Evolutionary conservation across 2,113 vertebrate species (phyloP).

Genomic region (Collichthys lucidus): DNA sequence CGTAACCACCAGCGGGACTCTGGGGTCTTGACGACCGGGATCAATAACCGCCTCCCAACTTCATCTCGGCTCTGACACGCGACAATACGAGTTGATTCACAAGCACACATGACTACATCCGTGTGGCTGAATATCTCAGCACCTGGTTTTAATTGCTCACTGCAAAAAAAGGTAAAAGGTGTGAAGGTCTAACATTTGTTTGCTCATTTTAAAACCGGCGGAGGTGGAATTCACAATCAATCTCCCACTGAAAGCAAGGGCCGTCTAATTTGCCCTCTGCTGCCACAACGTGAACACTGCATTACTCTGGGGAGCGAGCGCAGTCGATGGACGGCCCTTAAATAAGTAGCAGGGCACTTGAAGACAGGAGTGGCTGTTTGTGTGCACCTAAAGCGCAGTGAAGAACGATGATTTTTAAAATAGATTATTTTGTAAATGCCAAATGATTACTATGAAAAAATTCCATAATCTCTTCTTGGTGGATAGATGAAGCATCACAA

Average conservation of each 20-base stretch:
- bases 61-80: conserved; percentile 19
- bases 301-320: conserved; percentile 26
- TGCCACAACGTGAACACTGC: conserved; percentile 33
- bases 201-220: conserved; percentile 22
- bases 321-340: conserved; percentile 13
- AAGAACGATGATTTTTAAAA: neutral
- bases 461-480: neutral
- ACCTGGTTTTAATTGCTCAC: neutral
- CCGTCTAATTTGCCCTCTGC: conserved; percentile 26
- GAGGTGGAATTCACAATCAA: conserved; percentile 43
- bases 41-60: conserved; percentile 47
- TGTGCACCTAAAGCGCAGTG: neutral
- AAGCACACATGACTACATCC: neutral
- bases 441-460: neutral
- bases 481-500: neutral
- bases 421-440: neutral
- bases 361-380: conserved; percentile 4
- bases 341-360: conserved; percentile 5
- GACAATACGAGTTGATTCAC: conserved; percentile 28
- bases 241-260: conserved; percentile 22
- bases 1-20: conserved; percentile 36
- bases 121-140: conserved; percentile 7
- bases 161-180: conserved; percentile 13
- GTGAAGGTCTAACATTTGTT: conserved; percentile 36
- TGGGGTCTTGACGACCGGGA: conserved; percentile 15